Evolutionary conservation across 1,140 invertebrate genomes (phyloP).

Genomic region (Zaprionus tsacasi): DNA sequence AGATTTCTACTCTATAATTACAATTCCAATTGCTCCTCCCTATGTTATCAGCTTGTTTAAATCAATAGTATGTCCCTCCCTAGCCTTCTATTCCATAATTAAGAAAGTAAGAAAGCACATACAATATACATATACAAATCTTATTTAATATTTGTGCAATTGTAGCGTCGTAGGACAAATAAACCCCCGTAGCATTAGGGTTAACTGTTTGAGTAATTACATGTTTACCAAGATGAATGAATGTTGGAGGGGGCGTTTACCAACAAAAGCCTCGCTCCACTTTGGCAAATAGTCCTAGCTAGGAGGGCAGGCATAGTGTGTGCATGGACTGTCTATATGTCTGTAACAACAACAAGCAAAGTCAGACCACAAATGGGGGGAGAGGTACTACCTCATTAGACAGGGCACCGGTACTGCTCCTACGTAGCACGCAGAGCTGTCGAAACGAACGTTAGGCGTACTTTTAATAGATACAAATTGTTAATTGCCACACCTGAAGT

Average conservation of each 20-base stretch:
- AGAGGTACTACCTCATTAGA: conserved; percentile 3
- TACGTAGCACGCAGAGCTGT: background rate
- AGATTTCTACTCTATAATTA: background rate
- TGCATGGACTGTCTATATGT: background rate
- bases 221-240: conserved; percentile 57
- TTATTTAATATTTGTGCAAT: conserved; percentile 19
- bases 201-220: conserved; percentile 66
- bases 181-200: background rate
- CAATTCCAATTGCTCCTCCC: background rate
- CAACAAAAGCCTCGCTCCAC: conserved; percentile 33
- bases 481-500: conserved; percentile 13
- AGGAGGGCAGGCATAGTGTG: background rate
- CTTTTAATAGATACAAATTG: conserved; percentile 64
- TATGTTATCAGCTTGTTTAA: background rate
- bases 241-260: conserved; percentile 34
- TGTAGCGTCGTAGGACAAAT: background rate
- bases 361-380: background rate
- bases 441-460: conserved; percentile 8
- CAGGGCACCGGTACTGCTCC: background rate
- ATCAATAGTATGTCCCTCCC: background rate
- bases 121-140: conserved; percentile 21
- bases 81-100: background rate
- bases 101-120: background rate
- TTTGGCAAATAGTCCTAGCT: conserved; percentile 3
- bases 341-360: background rate